phyloP scores from a whole-genome alignment of 35 echinoderm and acorn worm genomes.

The Eucidaris tribuloides region DNA sequence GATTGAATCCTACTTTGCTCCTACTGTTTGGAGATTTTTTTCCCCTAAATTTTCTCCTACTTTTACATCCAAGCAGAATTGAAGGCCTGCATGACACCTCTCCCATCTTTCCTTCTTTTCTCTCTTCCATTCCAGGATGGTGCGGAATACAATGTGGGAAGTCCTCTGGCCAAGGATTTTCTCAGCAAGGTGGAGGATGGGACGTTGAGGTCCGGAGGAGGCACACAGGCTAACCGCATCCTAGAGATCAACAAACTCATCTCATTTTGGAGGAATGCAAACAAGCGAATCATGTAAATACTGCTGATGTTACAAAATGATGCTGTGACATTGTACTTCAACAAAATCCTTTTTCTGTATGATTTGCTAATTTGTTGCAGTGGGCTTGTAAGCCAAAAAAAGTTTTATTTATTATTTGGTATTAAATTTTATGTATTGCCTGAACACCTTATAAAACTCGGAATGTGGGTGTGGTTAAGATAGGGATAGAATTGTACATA shows the following conservation, averaged over 20 bases:
- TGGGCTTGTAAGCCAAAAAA: background rate
- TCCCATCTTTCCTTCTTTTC: no score
- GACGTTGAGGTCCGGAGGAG: slow-evolving; percentile 79
- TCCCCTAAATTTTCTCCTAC: no score
- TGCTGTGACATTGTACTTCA: background rate
- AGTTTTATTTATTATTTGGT: no score
- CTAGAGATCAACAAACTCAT: slow-evolving; percentile 92
- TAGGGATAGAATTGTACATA: no score
- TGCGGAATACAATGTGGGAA: slow-evolving; percentile 72
- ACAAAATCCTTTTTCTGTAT: background rate
- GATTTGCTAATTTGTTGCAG: background rate
- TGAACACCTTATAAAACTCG: no score
- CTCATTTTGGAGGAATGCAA: slow-evolving; percentile 95
- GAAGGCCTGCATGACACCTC: no score
- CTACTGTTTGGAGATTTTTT: no score
- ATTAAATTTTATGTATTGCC: no score
- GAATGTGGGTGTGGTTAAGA: no score
- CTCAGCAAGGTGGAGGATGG: slow-evolving; percentile 95
- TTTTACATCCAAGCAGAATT: no score
- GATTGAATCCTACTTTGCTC: no score
- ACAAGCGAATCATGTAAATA: slow-evolving; percentile 72
- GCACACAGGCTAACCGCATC: slow-evolving; percentile 73
- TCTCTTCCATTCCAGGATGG: slow-evolving; percentile 65
- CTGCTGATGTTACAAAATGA: background rate
- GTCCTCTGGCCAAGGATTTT: slow-evolving; percentile 95